Percentiles rank a stretch among this genome's conserved stretches.
phyloP scores from a whole-genome alignment of 2,888 invertebrate genomes.

The Mythimna albipuncta region DNA sequence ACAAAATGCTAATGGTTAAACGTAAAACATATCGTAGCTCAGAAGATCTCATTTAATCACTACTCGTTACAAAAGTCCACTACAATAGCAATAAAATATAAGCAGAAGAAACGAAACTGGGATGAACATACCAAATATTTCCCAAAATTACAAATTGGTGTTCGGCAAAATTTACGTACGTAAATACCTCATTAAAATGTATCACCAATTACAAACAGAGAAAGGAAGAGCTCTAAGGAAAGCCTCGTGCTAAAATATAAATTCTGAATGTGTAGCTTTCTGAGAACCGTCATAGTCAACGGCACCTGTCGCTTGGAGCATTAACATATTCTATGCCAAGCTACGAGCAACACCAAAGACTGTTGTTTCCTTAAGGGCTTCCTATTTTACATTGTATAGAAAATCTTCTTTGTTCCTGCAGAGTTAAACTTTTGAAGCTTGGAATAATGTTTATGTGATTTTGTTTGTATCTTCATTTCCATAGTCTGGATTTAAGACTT shows the following conservation, averaged over 20 bases:
- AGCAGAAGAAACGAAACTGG: background rate
- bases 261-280: conserved; percentile 44
- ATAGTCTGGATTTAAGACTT: background rate
- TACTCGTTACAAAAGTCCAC: no score
- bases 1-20: no score
- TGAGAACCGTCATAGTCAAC: conserved; percentile 36
- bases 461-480: conserved; percentile 22
- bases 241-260: conserved; percentile 34
- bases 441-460: conserved; percentile 45
- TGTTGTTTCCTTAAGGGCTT: conserved; percentile 37
- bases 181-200: conserved; percentile 44
- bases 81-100: background rate
- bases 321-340: conserved; percentile 50
- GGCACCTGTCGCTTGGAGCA: conserved; percentile 55
- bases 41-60: no score
- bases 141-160: background rate
- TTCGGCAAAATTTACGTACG: background rate
- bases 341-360: conserved; percentile 32
- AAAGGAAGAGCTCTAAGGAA: conserved; percentile 18
- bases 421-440: conserved; percentile 41
- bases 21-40: no score
- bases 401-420: conserved; percentile 27
- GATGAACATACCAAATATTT: background rate
- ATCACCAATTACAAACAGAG: conserved; percentile 38
- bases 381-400: conserved; percentile 37